Base-by-base conservation (phyloP, 2,113 vertebrate species). In the Archilochus colubris region DNA sequence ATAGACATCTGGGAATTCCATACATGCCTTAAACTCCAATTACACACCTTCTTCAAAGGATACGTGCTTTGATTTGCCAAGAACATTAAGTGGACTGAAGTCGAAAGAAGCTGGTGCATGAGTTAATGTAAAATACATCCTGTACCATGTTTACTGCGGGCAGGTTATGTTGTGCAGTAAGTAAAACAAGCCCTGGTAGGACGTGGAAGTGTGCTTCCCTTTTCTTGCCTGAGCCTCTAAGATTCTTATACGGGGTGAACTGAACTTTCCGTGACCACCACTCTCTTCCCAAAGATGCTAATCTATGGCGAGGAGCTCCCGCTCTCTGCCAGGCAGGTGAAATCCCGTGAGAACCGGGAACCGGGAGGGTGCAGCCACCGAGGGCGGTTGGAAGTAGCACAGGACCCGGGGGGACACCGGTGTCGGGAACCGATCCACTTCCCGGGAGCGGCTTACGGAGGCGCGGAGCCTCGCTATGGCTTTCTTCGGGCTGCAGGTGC, bases 1-100 rank as follows among this genome's bases (percentile, higher is more conserved):
- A 98, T 98, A 97, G 98, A 98, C 99, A 99, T 99, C 99, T 99
- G 99, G 98, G 98, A 99, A 99, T 99, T 99, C 98, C 98, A 97
- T 98, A 97, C 98, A 98, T 98, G 98, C 98, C 98, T 98, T 98
- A 97, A 97, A 98, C 97, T 98, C 98, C 98, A 98, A 98, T 99
- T 98, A 98, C 98, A 98, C 99, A 99, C 98, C 98, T 98, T 99
- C 98, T 99, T 99, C 98, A 98, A 98, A 99, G 98, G 97, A 91
- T 96, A 96, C 98, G 97, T 97, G 98, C 98, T 98, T 98, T 98
- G 98, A 98, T 98, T 98, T 96, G 97, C 97, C 96, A 97, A 96
- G 97, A 97, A 97, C 97, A 96, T 96, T 97, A 97, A 97, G 97
- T 95, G 96, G 95, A 94, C 96, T 94, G 94, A 94, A 96, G 89